phyloP scores from a whole-genome alignment of 53 echinoderm and acorn worm species.

The Echinometra lucunter region DNA sequence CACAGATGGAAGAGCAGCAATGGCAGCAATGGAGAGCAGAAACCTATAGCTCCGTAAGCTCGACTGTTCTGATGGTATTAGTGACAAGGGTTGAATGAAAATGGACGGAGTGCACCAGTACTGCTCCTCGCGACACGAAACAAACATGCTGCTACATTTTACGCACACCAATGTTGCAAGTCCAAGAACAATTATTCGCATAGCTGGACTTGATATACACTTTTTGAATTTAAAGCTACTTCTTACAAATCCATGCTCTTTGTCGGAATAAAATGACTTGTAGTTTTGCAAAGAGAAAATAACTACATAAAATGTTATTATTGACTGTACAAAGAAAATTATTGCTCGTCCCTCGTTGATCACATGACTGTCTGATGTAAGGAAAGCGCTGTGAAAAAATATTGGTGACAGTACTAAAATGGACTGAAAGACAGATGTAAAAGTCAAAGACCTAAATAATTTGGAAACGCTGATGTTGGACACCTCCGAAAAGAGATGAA shows the following conservation, averaged over 20 bases:
- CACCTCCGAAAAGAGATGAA: not conserved
- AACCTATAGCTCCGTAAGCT: conserved; percentile 80
- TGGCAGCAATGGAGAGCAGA: conserved; percentile 81
- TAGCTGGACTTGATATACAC: conserved; percentile 27
- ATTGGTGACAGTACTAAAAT: conserved; percentile 30
- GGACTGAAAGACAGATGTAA: conserved; percentile 16
- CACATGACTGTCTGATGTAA: conserved; percentile 91
- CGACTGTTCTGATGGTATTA: conserved; percentile 69
- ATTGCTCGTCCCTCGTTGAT: conserved; percentile 82
- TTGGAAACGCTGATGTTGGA: conserved; percentile 31
- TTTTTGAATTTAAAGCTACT: conserved; percentile 45
- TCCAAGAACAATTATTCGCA: conserved; percentile 28
- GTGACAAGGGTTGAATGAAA: conserved; percentile 77
- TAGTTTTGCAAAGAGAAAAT: conserved; percentile 15
- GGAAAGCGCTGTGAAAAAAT: conserved; percentile 72
- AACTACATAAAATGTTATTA: conserved; percentile 72
- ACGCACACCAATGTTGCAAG: conserved; percentile 73
- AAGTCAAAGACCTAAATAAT: not conserved
- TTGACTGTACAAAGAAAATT: conserved; percentile 75
- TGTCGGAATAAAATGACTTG: conserved; percentile 19
- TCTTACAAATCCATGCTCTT: conserved; percentile 31
- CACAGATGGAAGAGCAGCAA: conserved; percentile 74
- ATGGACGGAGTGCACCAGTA: conserved; percentile 77
- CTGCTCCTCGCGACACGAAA: conserved; percentile 96
- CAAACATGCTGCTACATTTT: conserved; percentile 78